Percentiles rank a stretch among this genome's conserved stretches.
Conservation (phyloP, 2,888 invertebrate species). For the Norana najaformis region DNA sequence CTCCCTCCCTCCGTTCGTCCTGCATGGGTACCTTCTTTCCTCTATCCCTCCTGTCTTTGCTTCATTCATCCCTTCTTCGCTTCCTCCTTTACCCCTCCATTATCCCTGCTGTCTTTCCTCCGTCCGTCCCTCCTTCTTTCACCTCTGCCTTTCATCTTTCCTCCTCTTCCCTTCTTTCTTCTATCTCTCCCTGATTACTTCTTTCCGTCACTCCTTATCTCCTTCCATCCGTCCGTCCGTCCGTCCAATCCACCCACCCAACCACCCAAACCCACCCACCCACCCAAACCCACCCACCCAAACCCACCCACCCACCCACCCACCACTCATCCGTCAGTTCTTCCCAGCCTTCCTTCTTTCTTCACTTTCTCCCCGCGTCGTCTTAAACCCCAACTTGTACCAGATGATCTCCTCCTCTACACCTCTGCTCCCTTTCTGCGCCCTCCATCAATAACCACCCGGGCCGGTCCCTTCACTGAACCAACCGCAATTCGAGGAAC, state of each 20-base stretch:
- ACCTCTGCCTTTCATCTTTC: neutral
- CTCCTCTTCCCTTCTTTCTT: neutral
- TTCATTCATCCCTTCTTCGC: conserved; percentile 29
- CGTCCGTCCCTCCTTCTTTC: conserved; percentile 67
- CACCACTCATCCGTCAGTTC: too few relatives aligned
- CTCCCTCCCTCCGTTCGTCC: conserved; percentile 37
- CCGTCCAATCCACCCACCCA: too few relatives aligned
- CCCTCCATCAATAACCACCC: neutral
- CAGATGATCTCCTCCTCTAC: neutral
- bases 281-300: too few relatives aligned
- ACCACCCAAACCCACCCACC: too few relatives aligned
- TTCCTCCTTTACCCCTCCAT: neutral
- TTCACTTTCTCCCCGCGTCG: too few relatives aligned
- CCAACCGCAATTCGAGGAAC: neutral
- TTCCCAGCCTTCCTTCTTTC: too few relatives aligned
- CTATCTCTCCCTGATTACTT: neutral
- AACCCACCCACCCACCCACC: too few relatives aligned
- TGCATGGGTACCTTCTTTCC: too few relatives aligned
- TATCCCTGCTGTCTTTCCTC: conserved; percentile 80
- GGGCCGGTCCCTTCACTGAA: neutral
- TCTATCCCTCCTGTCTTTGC: conserved; percentile 37
- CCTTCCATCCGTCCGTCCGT: too few relatives aligned
- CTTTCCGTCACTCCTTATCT: neutral
- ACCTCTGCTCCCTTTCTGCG: neutral
- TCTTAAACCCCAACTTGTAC: too few relatives aligned